Conservation (phyloP, 2,113 vertebrate species). For the Nanorana parkeri region DNA sequence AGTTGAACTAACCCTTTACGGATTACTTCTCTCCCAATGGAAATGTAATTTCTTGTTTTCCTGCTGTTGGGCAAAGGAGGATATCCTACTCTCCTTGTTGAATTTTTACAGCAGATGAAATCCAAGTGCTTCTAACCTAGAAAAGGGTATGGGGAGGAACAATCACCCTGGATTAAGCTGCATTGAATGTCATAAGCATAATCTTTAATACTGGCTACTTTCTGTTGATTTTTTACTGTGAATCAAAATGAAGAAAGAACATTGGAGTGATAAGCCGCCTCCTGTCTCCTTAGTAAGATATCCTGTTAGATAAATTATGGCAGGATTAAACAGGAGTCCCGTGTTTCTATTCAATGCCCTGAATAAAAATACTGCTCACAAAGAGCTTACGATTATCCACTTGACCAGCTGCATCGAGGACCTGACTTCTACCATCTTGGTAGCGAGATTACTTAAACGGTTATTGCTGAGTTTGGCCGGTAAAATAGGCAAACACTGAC, state of each 20-base stretch:
- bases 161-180: too few species aligned
- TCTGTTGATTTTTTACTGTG: not conserved
- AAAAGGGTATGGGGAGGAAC: too few species aligned
- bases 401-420: constrained; percentile 15
- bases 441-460: constrained; percentile 40
- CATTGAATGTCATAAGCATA: too few species aligned
- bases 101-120: too few species aligned
- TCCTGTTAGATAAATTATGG: not conserved
- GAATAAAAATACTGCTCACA: constrained; percentile 4
- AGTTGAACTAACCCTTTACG: too few species aligned
- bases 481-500: constrained; percentile 1
- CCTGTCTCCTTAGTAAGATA: not conserved
- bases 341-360: constrained; percentile 13
- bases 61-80: too few species aligned
- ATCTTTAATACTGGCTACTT: too few species aligned
- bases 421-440: constrained; percentile 41
- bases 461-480: constrained; percentile 40
- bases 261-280: too few species aligned
- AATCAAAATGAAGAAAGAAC: not conserved
- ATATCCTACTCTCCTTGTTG: too few species aligned
- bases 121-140: too few species aligned
- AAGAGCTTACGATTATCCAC: constrained; percentile 20
- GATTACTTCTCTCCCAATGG: too few species aligned
- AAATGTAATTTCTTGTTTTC: too few species aligned
- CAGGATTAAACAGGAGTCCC: constrained; percentile 2